Percentiles rank a stretch among this genome's conserved stretches.
These are phyloP conservation scores for Laterallus jamaicensis DNA, from an alignment of 2,113 vertebrate genomes.

Conservation along the genomic window DNA sequence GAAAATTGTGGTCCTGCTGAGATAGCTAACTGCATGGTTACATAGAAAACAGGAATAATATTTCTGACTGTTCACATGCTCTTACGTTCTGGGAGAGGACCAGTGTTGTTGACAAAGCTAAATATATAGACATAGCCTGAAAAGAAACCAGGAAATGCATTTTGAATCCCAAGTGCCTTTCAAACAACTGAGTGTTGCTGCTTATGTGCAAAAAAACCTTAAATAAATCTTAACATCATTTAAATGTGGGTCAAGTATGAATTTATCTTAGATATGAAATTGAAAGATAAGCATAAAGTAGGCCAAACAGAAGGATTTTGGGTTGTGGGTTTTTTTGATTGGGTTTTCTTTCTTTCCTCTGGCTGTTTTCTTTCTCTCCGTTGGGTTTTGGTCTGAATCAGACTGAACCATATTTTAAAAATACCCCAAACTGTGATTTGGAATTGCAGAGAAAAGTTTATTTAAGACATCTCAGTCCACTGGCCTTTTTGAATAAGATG, in stretches of 20 bases:
- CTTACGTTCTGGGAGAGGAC: not conserved
- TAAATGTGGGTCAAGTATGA: not conserved
- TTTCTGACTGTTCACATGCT: not conserved
- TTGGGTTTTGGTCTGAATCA: not conserved
- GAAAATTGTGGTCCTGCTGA: not conserved
- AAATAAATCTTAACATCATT: not conserved
- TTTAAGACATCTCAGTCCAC: not conserved
- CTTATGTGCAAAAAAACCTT: not conserved
- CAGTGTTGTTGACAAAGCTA: not conserved
- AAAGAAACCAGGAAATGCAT: not conserved
- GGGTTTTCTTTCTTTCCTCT: not conserved
- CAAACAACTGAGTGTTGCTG: not conserved
- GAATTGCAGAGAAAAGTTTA: not conserved
- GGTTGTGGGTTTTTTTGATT: accelerated
- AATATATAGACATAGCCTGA: not conserved
- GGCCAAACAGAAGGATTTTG: not conserved
- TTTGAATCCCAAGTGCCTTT: not conserved
- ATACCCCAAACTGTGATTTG: not conserved
- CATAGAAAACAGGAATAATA: not conserved
- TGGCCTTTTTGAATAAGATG: not conserved
- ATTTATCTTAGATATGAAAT: not conserved
- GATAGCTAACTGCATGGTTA: not conserved
- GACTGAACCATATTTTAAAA: not conserved
- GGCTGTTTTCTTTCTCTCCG: not conserved
- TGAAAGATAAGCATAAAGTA: not conserved